These are phyloP conservation scores for Cancer borealis DNA, from an alignment of 2,888 invertebrate genomes.

Conservation along the genomic window DNA sequence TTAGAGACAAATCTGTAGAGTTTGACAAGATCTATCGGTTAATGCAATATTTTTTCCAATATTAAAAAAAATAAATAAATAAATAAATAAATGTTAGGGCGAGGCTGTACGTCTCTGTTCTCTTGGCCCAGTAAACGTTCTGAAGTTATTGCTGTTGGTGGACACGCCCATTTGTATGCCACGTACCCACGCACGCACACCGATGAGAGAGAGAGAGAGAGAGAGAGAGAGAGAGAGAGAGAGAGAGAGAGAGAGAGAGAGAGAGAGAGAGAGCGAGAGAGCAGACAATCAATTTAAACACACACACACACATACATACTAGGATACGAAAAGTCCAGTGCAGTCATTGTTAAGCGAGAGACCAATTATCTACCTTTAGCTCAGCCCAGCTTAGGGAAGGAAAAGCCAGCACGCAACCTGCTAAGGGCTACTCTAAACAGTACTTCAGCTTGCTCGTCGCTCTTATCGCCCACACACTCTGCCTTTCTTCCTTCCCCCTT, in stretches of 20 bases:
- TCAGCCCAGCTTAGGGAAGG: not conserved
- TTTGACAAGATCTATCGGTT: no score
- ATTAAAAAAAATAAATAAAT: no score
- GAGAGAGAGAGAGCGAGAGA: no score
- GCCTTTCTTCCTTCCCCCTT: no score
- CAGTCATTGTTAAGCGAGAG: not conserved
- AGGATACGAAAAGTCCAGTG: not conserved
- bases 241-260: no score
- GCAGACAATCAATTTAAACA: not conserved
- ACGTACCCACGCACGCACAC: not conserved
- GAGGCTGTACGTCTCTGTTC: no score
- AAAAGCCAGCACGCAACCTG: not conserved
- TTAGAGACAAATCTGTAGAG: no score
- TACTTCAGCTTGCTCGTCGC: not conserved
- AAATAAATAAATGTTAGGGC: no score
- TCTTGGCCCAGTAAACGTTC: no score
- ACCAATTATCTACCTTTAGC: not conserved
- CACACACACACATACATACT: not conserved
- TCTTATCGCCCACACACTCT: not conserved
- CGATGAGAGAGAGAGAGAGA: not conserved
- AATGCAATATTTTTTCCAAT: no score
- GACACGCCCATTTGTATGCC: no score
- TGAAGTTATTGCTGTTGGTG: no score
- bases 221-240: slow-evolving; percentile 15
- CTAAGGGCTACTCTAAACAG: not conserved